Evolutionary conservation across 2,888 invertebrate species (phyloP), one percentile per base, ranked within the genome.

Genomic region (Drosophila pegasa): DNA sequence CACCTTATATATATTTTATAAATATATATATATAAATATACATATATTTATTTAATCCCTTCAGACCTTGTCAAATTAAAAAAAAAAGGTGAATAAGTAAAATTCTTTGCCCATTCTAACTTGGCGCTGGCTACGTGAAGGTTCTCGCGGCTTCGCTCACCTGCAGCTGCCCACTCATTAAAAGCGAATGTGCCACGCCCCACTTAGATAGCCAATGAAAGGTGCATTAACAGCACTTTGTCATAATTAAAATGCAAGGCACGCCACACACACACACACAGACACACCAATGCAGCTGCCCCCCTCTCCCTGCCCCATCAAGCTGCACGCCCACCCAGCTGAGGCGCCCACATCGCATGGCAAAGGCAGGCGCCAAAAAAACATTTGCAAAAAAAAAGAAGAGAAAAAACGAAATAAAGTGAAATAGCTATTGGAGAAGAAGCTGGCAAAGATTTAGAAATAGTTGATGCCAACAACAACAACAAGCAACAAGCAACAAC

Each of bases 241-340:
- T 69, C 75, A 74, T 73, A 73, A 73, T 74, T 74, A 74, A 63
- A 74, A 72, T 72, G 68, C 74, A 73, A 72, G 59, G 27, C 55
- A 56, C 47, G 37, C 27, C 45, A 45, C 45, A 27, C 35, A 41
- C 33, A 20, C 41, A 16, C 31, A 56, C 31, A 16, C 29, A 3
- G 1, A 7, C 9, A n/a, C n/a, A n/a, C n/a, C n/a, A n/a, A n/a
- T n/a, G n/a, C n/a, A n/a, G n/a, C n/a, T n/a, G n/a, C n/a, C n/a
- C n/a, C n/a, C n/a, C n/a, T n/a, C n/a, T n/a, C n/a, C n/a, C n/a
- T n/a, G n/a, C n/a, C n/a, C n/a, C n/a, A n/a, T n/a, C n/a, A 16
- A 16, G 18, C 12, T 14, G 9, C 27, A 1, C 14, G 29, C 63
- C 33, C 35, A 54, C 31, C 22, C 60, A 20, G 31, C 37, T 22